Conservation (phyloP, 2,888 invertebrate genomes). For the Gryllus longicercus region DNA sequence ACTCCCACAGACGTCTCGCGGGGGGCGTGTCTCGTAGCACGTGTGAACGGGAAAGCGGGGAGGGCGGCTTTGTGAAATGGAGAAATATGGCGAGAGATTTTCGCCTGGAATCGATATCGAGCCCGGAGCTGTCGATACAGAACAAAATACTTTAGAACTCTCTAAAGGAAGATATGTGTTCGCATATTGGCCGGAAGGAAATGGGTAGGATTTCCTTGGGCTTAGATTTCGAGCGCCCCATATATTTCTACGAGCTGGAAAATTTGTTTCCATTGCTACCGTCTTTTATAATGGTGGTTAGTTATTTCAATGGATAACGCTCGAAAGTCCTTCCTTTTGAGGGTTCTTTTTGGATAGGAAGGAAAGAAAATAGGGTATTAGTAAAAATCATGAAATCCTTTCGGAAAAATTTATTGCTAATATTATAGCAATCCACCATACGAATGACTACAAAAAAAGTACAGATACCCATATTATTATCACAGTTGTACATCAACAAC, state of each 20-base stretch:
- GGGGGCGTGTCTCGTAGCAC: background rate
- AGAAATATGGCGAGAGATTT: background rate
- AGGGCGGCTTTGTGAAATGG: background rate
- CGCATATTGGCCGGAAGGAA: conserved; percentile 17
- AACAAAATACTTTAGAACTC: conserved; percentile 17
- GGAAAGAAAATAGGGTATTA: background rate
- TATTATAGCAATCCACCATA: background rate
- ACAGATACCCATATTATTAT: background rate
- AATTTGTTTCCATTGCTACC: background rate
- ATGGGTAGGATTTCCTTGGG: background rate
- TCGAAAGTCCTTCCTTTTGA: background rate
- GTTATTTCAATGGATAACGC: background rate
- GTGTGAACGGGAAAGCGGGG: background rate
- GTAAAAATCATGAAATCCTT: background rate
- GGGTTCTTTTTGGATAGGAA: background rate
- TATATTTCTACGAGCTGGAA: background rate
- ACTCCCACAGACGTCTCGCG: too few species aligned
- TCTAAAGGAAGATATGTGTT: conserved; percentile 8
- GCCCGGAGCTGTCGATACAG: background rate
- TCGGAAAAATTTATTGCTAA: background rate
- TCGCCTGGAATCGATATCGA: background rate
- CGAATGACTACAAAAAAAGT: background rate
- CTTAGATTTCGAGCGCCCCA: background rate
- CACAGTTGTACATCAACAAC: conserved; percentile 11
- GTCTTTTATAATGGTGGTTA: background rate